phyloP scores from a whole-genome alignment of 1,140 invertebrate species.

The Homalodisca vitripennis region DNA sequence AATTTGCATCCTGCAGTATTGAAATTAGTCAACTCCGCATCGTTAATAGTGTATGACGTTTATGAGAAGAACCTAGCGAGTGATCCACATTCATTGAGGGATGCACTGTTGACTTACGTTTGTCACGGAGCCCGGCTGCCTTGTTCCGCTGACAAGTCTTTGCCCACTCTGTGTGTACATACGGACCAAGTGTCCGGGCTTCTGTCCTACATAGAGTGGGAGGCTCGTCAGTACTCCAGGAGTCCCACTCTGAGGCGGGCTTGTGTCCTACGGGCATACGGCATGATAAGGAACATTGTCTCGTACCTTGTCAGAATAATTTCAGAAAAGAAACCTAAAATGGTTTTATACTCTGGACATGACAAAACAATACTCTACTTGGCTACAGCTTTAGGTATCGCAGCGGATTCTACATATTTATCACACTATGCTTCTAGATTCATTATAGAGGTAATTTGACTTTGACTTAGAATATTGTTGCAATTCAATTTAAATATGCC shows the following conservation, averaged over 20 bases:
- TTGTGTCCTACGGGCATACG: slow-evolving; percentile 72
- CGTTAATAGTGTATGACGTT: slow-evolving; percentile 59
- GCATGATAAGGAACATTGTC: slow-evolving; percentile 73
- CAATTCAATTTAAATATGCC: not conserved
- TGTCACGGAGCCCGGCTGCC: slow-evolving; percentile 80
- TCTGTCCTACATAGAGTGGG: slow-evolving; percentile 74
- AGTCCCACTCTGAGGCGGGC: slow-evolving; percentile 63
- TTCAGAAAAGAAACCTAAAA: slow-evolving; percentile 71
- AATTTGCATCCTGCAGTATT: slow-evolving; percentile 67
- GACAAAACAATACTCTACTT: slow-evolving; percentile 86
- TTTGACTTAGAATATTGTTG: not conserved
- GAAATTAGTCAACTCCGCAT: slow-evolving; percentile 62
- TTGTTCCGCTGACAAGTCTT: slow-evolving; percentile 50
- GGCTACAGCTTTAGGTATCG: slow-evolving; percentile 70
- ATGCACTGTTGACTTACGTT: slow-evolving; percentile 76
- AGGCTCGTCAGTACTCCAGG: slow-evolving; percentile 62
- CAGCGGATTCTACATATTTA: slow-evolving; percentile 58
- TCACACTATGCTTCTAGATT: slow-evolving; percentile 79
- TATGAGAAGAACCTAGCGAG: slow-evolving; percentile 56
- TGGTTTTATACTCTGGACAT: slow-evolving; percentile 88
- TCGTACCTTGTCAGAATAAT: slow-evolving; percentile 75
- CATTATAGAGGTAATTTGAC: slow-evolving; percentile 67
- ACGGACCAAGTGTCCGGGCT: slow-evolving; percentile 69
- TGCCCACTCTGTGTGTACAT: slow-evolving; percentile 54
- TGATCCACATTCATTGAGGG: slow-evolving; percentile 70